phyloP scores from a whole-genome alignment of 2,888 invertebrate species.

The Anaspis maculata region DNA sequence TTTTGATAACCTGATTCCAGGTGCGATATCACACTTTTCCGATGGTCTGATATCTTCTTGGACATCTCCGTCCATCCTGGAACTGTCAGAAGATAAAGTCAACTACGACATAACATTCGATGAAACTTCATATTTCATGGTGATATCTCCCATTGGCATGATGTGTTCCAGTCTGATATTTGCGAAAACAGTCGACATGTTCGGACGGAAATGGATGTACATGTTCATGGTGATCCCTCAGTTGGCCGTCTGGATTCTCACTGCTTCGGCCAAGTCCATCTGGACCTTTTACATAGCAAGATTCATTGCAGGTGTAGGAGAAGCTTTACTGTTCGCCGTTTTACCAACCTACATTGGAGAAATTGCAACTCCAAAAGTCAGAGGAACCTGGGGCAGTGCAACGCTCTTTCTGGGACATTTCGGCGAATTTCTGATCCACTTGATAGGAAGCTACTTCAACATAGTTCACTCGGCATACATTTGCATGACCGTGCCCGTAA shows the following conservation, averaged over 20 bases:
- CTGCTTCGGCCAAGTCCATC: slow-evolving; percentile 21
- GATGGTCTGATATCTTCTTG: slow-evolving; percentile 25
- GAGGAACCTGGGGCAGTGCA: slow-evolving; percentile 31
- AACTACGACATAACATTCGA: too few species aligned
- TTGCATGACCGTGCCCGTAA: slow-evolving; percentile 49
- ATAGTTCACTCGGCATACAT: slow-evolving; percentile 47
- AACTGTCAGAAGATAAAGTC: slow-evolving; percentile 25
- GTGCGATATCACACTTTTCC: slow-evolving; percentile 16
- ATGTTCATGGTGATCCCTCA: slow-evolving; percentile 26
- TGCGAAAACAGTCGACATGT: slow-evolving; percentile 10
- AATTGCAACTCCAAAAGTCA: slow-evolving; percentile 26
- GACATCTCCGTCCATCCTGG: slow-evolving; percentile 34
- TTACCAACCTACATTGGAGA: slow-evolving; percentile 31
- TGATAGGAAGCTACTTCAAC: slow-evolving; percentile 49
- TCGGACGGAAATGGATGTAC: slow-evolving; percentile 22
- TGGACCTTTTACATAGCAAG: slow-evolving; percentile 30
- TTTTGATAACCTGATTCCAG: slow-evolving; percentile 2
- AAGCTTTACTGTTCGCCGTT: slow-evolving; percentile 24
- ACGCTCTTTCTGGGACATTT: slow-evolving; percentile 22
- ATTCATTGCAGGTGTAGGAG: slow-evolving; percentile 25
- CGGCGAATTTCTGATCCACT: slow-evolving; percentile 35
- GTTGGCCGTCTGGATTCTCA: slow-evolving; percentile 21
- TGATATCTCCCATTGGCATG: slow-evolving; percentile 25
- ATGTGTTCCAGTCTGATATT: slow-evolving; percentile 13
- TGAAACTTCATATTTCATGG: too few species aligned